These are phyloP conservation scores for Catharus ustulatus DNA, from an alignment of 2,797 vertebrate species.

Conservation along the genomic window DNA sequence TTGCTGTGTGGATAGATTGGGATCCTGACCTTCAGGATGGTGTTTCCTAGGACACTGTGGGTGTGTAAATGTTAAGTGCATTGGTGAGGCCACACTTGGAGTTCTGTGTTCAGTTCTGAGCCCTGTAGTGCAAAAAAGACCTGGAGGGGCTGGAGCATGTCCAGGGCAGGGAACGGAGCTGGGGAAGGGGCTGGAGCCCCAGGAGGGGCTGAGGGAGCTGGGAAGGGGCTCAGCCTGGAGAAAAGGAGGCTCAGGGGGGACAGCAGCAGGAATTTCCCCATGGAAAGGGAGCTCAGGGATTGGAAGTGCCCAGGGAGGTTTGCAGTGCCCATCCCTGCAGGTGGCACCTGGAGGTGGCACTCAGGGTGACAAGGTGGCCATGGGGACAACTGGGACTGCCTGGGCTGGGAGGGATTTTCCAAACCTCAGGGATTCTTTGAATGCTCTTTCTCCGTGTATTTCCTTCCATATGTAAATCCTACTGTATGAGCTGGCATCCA, in stretches of 20 bases:
- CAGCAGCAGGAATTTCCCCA: background rate
- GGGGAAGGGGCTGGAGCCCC: background rate
- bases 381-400: background rate
- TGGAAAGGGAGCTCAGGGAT: background rate
- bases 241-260: background rate
- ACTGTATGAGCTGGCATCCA: background rate
- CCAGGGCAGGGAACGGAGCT: background rate
- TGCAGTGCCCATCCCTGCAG: background rate
- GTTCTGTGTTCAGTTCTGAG: background rate
- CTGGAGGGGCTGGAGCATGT: background rate
- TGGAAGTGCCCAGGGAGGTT: background rate
- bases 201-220: background rate
- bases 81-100: background rate
- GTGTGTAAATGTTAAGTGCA: background rate
- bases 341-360: background rate
- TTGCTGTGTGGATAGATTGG: background rate
- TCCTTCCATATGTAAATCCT: background rate
- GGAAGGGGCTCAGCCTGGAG: background rate
- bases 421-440: fast-evolving
- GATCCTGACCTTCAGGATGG: background rate
- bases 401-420: background rate
- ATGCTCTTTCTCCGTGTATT: background rate
- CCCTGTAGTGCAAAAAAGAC: fast-evolving
- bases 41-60: background rate
- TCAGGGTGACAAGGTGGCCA: background rate